Base-by-base conservation (phyloP, 2,888 invertebrate genomes). In the Torymus auratus region DNA sequence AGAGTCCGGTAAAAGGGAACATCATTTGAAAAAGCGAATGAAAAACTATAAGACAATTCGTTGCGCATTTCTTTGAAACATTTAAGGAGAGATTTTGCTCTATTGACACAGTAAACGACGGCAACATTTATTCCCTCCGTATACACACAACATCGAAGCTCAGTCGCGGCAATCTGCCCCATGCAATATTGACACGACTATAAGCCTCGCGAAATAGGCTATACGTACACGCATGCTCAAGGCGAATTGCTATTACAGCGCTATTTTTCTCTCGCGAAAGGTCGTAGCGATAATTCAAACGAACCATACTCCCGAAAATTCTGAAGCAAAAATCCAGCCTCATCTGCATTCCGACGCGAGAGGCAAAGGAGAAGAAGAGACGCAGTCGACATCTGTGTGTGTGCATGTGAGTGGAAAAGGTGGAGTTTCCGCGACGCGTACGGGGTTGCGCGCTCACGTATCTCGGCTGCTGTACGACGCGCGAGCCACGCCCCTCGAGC, bases 401-500 rank as follows among this genome's bases (percentile, higher is more conserved):
- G 52, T 56, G 60, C 14, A 14, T 64, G 23, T 17, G 55, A 83
- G 81, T 83, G 81, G 83, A 83, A 85, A 83, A 85, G 85, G 87
- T 86, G 85, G 86, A 83, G 85, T 85, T 86, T 84, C 81, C 71
- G 68, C 76, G 82, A 52, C 20, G 14, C 2, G 15, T 53, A 15
- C 20, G 84, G 15, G 80, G 68, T 71, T 70, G 76, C 72, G 67
- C 55, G 68, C 68, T 85, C 84, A 85, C 88, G 89, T 89, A 89
- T 90, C 89, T 90, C 88, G 86, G 86, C 86, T 86, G 88, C 88
- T 89, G 65, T 15, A 60, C 71, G 71, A 53, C 68, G 67, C 17
- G 7, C 41, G 7, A 85, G 88, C 91, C 91, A 90, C 91, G 91
- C 90, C 91, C 90, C 50, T 5, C 56, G 53, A 14, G 20, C 41